These are phyloP conservation scores for Sebastes oblongus DNA, from an alignment of 2,797 vertebrate species.

Conservation along the genomic window DNA sequence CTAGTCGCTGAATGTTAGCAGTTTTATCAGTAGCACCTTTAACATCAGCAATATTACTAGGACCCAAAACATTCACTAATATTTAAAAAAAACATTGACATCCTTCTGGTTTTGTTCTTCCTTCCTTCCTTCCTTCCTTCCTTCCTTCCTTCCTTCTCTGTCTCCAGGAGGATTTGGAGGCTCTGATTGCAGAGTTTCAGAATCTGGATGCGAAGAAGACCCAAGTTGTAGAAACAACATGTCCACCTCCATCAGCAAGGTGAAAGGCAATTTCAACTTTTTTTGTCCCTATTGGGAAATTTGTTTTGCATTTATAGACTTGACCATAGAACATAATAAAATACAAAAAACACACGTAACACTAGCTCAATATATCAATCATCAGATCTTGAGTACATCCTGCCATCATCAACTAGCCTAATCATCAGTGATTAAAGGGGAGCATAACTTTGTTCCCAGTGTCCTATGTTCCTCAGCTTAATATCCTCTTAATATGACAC, in stretches of 20 bases:
- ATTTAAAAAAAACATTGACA: background rate
- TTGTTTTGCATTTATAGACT: no score
- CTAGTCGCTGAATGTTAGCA: no score
- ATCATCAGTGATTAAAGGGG: background rate
- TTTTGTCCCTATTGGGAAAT: no score
- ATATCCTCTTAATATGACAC: background rate
- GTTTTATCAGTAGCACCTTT: no score
- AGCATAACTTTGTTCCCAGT: background rate
- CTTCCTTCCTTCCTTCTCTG: background rate
- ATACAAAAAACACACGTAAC: background rate
- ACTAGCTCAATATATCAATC: background rate
- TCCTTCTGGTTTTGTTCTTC: background rate
- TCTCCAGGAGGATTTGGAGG: conserved; percentile 92
- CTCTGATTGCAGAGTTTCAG: conserved; percentile 95
- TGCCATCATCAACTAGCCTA: background rate
- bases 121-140: background rate
- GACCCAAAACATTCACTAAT: background rate
- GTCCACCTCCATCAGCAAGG: conserved; percentile 90
- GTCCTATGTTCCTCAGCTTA: background rate
- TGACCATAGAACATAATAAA: background rate
- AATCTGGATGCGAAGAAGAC: conserved; percentile 91
- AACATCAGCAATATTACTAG: background rate
- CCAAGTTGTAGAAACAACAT: conserved; percentile 85
- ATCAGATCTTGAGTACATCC: background rate
- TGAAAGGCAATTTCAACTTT: conserved; percentile 34